Conservation (phyloP, 2,113 vertebrate species). For the Tachuris rubrigastra region DNA sequence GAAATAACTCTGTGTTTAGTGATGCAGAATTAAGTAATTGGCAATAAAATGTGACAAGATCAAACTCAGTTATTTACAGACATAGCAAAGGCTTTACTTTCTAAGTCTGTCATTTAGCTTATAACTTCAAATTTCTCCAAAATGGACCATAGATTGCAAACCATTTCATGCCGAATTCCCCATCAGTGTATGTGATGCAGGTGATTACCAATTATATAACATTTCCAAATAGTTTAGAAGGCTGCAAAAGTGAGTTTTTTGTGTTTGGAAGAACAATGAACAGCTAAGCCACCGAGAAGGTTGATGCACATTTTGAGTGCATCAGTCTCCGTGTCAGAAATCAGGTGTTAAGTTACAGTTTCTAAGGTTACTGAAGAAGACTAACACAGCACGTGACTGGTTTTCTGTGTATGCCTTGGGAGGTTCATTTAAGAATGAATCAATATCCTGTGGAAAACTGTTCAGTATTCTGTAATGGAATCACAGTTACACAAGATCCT, state of each 20-base stretch:
- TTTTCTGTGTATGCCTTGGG: neutral
- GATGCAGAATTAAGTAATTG: neutral
- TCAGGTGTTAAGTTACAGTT: neutral
- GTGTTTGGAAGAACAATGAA: neutral
- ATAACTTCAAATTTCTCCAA: neutral
- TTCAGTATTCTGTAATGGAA: neutral
- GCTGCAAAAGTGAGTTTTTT: neutral
- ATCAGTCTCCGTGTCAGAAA: neutral
- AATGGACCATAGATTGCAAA: neutral
- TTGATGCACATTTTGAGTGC: neutral
- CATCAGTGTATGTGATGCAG: neutral
- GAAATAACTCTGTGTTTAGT: neutral
- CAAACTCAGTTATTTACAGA: neutral
- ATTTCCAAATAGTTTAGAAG: neutral
- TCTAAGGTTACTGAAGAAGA: neutral
- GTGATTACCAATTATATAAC: neutral
- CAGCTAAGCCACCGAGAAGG: neutral
- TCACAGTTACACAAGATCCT: neutral
- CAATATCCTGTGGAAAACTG: neutral
- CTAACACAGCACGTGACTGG: rapidly evolving
- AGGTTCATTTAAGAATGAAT: neutral
- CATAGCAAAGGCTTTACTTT: neutral
- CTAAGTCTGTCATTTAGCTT: neutral
- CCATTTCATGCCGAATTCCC: neutral
- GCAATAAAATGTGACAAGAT: neutral